Evolutionary conservation across 1,140 invertebrate species (phyloP).

Genomic region (Lepidurus arcticus): DNA sequence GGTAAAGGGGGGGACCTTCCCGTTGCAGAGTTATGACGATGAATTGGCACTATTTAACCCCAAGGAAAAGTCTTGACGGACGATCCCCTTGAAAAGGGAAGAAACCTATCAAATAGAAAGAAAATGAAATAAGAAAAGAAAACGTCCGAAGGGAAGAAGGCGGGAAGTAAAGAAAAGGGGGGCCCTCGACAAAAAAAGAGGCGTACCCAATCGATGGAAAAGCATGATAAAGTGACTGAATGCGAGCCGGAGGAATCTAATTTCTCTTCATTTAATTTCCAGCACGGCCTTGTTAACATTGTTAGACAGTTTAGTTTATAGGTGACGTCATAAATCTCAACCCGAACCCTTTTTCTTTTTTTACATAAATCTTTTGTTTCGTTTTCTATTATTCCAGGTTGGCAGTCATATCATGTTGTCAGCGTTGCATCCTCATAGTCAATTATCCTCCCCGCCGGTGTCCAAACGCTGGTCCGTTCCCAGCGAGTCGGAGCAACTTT

Average conservation of each 20-base stretch:
- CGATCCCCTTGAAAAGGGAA: background rate
- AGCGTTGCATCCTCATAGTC: background rate
- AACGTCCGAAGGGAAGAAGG: background rate
- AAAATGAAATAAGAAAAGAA: background rate
- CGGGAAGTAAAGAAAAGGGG: background rate
- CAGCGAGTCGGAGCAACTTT: background rate
- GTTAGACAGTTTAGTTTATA: no score
- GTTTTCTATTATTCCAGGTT: background rate
- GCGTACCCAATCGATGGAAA: conserved; percentile 11
- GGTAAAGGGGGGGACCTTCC: background rate
- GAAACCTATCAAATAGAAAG: background rate
- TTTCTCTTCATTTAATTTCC: background rate
- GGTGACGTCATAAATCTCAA: no score
- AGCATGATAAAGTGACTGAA: background rate
- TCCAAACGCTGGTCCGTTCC: background rate
- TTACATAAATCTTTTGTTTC: background rate
- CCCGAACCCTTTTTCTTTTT: background rate
- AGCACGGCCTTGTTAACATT: background rate
- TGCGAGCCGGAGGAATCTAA: background rate
- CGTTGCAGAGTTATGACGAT: conserved; percentile 3
- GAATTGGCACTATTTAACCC: conserved; percentile 22
- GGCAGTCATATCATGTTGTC: background rate
- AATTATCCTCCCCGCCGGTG: background rate
- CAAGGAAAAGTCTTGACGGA: conserved; percentile 17
- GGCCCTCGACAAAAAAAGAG: background rate